Conservation (phyloP, 1,140 invertebrate genomes). For the Conopomorpha cramerella region DNA sequence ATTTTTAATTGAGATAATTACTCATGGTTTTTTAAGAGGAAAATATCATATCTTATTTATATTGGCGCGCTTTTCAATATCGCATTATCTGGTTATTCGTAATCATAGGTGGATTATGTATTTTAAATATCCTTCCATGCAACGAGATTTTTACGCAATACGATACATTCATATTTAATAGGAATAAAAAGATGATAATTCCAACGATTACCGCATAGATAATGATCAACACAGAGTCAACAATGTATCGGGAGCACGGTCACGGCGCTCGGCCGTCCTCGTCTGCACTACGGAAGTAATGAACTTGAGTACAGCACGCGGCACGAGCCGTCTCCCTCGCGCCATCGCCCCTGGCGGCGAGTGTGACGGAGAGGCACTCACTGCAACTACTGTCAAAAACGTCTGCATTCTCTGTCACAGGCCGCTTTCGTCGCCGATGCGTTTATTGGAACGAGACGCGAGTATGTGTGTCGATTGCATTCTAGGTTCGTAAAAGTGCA, state of each 20-base stretch:
- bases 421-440: constrained; percentile 58
- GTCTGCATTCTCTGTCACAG: constrained; percentile 56
- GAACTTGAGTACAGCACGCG: constrained; percentile 53
- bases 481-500: constrained; percentile 55
- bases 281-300: constrained; percentile 54
- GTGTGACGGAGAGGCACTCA: constrained; percentile 50
- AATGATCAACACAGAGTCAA: constrained; percentile 19
- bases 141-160: no score
- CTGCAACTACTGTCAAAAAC: constrained; percentile 55
- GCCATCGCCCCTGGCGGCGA: constrained; percentile 28
- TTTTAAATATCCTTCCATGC: no score
- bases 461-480: constrained; percentile 58
- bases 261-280: constrained; percentile 27
- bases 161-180: no score
- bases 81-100: no score
- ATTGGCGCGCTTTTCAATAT: constrained; percentile 16
- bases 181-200: no score
- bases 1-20: no score
- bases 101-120: no score
- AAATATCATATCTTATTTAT: no score
- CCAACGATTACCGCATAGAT: constrained; percentile 6
- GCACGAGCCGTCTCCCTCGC: constrained; percentile 40
- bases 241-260: constrained; percentile 41
- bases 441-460: constrained; percentile 59
- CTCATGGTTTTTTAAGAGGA: no score